Base-by-base conservation (phyloP, 2,113 vertebrate species). In the Erinaceus europaeus region DNA sequence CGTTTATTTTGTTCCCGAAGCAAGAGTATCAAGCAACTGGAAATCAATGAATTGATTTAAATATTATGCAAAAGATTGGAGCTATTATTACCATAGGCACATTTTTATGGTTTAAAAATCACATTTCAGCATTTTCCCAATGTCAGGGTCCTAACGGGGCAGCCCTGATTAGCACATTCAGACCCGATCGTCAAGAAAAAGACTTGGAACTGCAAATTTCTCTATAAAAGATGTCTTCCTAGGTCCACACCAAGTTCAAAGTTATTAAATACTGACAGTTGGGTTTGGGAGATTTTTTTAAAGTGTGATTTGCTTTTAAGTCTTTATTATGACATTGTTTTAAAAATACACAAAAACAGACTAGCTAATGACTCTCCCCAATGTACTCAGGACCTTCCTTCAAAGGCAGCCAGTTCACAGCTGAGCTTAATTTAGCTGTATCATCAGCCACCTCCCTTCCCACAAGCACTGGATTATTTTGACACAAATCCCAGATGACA, bases 21-120 rank as follows among this genome's bases (percentile, higher is more conserved):
- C 89, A 94, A 95, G 86, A 73, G 61, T 72, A 90, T 92, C 92
- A 82, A 84, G 92, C 95, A 97, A 95, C 95, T 94, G 93, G 94
- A 96, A 97, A 97, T 97, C 96, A 59, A 97, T 97, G 95, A 92
- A 97, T 67, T 96, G 92, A 91, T 95, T 94, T 96, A 96, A 97
- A 96, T 93, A 96, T 92, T 89, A 69, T 95, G 94, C 89, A 93
- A 76, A 91, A 84, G 83, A 85, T n/a, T 21, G 87, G 38, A 91
- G 87, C 87, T 93, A 90, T 96, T 93, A 90, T 96, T 92, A 83
- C 93, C 92, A 95, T 93, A 93, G 90, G 90, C 84, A 95, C 95
- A 93, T 94, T 96, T 97, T 96, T 97, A 95, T 92, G 93, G 89
- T 90, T 97, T 96, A 91, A 97, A 97, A 97, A 95, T 42, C 50